Conservation (phyloP, 2,113 vertebrate species). For the rat (Rattus norvegicus) region DNA sequence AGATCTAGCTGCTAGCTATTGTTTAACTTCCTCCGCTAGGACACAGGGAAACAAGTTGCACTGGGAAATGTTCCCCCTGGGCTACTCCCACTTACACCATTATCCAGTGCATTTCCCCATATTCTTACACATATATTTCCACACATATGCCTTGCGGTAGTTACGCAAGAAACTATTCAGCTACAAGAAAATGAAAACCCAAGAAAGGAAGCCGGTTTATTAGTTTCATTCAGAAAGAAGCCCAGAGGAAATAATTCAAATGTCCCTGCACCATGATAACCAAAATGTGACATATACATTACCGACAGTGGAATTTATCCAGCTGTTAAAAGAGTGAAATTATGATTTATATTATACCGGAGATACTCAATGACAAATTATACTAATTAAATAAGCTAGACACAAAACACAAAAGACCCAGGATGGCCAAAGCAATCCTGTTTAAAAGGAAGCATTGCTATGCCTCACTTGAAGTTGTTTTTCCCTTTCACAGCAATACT, state of each 20-base stretch:
- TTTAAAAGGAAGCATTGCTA: background rate
- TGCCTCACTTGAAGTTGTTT: background rate
- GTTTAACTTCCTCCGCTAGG: background rate
- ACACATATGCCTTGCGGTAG: background rate
- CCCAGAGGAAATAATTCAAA: background rate
- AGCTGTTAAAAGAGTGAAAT: background rate
- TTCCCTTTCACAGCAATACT: no score
- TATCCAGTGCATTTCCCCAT: background rate
- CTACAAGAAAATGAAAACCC: background rate
- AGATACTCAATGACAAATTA: background rate
- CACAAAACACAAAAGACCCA: background rate
- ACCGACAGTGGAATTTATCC: background rate
- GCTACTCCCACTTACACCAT: background rate
- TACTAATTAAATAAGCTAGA: background rate
- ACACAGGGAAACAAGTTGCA: background rate
- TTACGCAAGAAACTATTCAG: constrained; percentile 7
- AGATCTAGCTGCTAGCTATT: background rate
- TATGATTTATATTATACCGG: background rate
- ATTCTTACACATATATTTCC: background rate
- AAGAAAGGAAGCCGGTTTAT: background rate
- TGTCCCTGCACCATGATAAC: background rate
- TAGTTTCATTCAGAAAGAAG: background rate
- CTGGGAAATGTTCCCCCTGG: background rate
- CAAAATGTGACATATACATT: background rate
- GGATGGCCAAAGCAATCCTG: background rate